Evolutionary conservation across 2,113 vertebrate genomes (phyloP).

Genomic region (Centrocercus urophasianus): DNA sequence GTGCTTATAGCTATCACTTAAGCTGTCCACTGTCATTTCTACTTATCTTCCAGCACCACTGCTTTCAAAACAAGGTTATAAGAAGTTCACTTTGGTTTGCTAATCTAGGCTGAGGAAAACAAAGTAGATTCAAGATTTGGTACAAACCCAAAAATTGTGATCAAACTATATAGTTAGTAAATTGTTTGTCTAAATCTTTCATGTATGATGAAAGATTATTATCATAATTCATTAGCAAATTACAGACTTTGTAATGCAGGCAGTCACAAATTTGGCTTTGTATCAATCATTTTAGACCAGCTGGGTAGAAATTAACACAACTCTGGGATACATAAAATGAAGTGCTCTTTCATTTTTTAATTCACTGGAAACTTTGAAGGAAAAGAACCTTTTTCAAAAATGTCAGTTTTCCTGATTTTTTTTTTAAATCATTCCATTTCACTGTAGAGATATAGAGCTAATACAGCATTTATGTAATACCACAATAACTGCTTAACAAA

Average conservation of each 20-base stretch:
- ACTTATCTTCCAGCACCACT: background rate
- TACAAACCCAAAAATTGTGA: conserved; percentile 79
- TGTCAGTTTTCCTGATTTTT: conserved; percentile 58
- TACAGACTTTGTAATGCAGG: conserved; percentile 83
- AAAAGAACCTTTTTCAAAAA: conserved; percentile 76
- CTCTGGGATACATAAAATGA: conserved; percentile 80
- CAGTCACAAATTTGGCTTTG: conserved; percentile 84
- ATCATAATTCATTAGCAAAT: conserved; percentile 87
- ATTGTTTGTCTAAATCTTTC: conserved; percentile 85
- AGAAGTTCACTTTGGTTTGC: conserved; percentile 46
- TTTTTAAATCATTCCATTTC: conserved; percentile 57
- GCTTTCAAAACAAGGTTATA: conserved; percentile 34
- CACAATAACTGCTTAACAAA: background rate
- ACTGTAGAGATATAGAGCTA: background rate
- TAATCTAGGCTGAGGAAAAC: conserved; percentile 51
- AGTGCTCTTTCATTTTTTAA: conserved; percentile 82
- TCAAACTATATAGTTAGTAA: conserved; percentile 85
- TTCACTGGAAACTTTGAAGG: conserved; percentile 80
- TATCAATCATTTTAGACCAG: conserved; percentile 84
- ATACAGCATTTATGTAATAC: background rate
- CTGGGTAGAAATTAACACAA: conserved; percentile 84
- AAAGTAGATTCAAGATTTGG: conserved; percentile 75
- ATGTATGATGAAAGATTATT: conserved; percentile 86
- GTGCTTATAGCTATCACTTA: background rate
- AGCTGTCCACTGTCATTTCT: background rate